phyloP scores from a whole-genome alignment of 2,888 invertebrate genomes.

The Serrognathus titanus region DNA sequence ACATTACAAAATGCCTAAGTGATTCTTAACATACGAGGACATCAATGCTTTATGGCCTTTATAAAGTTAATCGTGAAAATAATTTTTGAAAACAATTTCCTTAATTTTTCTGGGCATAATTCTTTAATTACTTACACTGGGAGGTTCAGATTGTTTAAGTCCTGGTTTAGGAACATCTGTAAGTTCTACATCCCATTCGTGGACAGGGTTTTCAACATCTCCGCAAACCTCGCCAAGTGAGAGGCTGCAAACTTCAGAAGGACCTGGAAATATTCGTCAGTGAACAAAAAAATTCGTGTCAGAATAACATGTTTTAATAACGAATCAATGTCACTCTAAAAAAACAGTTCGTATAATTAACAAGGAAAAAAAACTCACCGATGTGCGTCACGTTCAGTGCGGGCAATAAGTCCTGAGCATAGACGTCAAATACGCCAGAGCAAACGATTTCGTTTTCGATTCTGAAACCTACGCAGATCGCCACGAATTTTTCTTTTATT shows the following conservation, averaged over 20 bases:
- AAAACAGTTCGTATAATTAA: not conserved
- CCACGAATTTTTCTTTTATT: slow-evolving; percentile 75
- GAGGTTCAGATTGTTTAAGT: slow-evolving; percentile 49
- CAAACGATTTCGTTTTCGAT: slow-evolving; percentile 84
- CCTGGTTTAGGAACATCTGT: slow-evolving; percentile 79
- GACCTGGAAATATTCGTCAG: slow-evolving; percentile 51
- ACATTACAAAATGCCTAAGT: no score
- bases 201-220: slow-evolving; percentile 77
- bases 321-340: not conserved
- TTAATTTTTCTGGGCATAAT: not conserved
- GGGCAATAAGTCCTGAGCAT: slow-evolving; percentile 61
- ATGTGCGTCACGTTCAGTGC: slow-evolving; percentile 35
- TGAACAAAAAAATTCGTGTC: not conserved
- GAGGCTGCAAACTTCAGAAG: slow-evolving; percentile 85
- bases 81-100: no score
- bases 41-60: no score
- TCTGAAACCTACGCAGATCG: slow-evolving; percentile 79
- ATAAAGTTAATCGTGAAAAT: no score
- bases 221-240: slow-evolving; percentile 87
- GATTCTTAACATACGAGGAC: no score
- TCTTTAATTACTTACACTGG: not conserved
- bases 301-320: no score
- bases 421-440: slow-evolving; percentile 77
- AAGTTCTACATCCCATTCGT: slow-evolving; percentile 83
- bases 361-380: slow-evolving; percentile 24